These are phyloP conservation scores for Gavia stellata DNA, from an alignment of 2,113 vertebrate species.

Conservation along the genomic window DNA sequence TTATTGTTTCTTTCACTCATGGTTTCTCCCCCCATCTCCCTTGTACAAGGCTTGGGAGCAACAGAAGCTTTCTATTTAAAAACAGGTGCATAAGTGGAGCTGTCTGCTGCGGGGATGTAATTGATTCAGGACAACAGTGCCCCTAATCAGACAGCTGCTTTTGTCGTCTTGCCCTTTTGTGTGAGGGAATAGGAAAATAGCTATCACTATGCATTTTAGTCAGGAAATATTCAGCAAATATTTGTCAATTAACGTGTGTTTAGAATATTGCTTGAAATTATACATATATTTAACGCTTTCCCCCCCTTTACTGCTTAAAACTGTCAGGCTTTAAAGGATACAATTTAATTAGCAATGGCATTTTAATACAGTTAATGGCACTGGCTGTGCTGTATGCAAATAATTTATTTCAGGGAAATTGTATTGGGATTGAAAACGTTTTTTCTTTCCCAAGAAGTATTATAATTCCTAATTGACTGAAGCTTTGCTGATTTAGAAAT, in stretches of 20 bases:
- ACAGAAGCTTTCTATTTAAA: conserved; percentile 46
- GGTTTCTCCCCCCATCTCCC: not conserved
- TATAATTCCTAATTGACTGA: conserved; percentile 43
- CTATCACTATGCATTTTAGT: conserved; percentile 3
- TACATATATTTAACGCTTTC: conserved; percentile 1
- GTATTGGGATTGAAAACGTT: not conserved
- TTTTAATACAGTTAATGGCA: conserved; percentile 7
- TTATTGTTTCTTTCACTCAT: conserved; percentile 47
- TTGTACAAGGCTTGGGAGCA: not conserved
- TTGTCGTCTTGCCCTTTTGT: conserved; percentile 36
- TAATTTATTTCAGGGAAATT: not conserved
- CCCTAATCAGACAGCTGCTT: conserved; percentile 61
- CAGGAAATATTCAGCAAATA: conserved; percentile 45
- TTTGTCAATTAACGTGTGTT: not conserved
- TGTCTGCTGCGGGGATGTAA: conserved; percentile 19
- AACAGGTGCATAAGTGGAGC: conserved; percentile 56
- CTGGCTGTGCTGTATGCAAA: conserved; percentile 15
- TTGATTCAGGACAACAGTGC: conserved; percentile 48
- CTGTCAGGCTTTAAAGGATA: not conserved
- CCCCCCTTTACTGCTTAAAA: not conserved
- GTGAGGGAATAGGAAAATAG: conserved; percentile 54
- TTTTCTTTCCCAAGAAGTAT: conserved; percentile 25
- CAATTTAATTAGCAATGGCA: not conserved
- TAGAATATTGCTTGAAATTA: conserved; percentile 1
- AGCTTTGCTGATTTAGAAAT: conserved; percentile 31